Evolutionary conservation across 2,797 vertebrate genomes (phyloP).

Genomic region (Ptychadena robeensis): DNA sequence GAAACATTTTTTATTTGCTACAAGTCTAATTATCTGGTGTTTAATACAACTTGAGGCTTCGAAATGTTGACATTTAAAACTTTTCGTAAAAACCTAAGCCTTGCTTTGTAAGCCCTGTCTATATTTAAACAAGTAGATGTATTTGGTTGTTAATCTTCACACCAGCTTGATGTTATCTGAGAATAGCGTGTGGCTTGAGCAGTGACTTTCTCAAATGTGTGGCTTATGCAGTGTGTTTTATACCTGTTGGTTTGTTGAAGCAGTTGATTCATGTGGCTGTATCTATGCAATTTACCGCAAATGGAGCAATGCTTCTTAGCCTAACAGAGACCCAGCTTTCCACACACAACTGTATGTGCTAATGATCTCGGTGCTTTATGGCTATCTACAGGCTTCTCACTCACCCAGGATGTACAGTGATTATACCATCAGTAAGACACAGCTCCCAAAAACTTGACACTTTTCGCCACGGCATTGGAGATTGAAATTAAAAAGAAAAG

Average conservation of each 20-base stretch:
- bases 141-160: background rate
- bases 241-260: slow-evolving; percentile 14
- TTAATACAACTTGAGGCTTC: too few relatives aligned
- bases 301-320: slow-evolving; percentile 20
- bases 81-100: background rate
- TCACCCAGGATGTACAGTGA: slow-evolving; percentile 35
- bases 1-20: too few relatives aligned
- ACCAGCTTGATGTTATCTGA: background rate
- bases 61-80: too few relatives aligned
- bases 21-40: background rate
- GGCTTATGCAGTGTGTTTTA: background rate
- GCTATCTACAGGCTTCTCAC: slow-evolving; percentile 32
- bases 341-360: slow-evolving; percentile 7
- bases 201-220: background rate
- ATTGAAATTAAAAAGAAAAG: slow-evolving; percentile 40
- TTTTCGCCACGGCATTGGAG: slow-evolving; percentile 22
- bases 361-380: slow-evolving; percentile 45
- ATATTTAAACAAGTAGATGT: background rate
- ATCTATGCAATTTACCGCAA: slow-evolving; percentile 18
- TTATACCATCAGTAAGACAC: slow-evolving; percentile 33
- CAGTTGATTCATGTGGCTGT: slow-evolving; percentile 11
- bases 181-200: background rate
- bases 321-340: slow-evolving; percentile 23
- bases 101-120: background rate
- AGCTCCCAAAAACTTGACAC: slow-evolving; percentile 21